Base-by-base conservation (phyloP, 2,113 vertebrate species). In the Apteryx mantelli region DNA sequence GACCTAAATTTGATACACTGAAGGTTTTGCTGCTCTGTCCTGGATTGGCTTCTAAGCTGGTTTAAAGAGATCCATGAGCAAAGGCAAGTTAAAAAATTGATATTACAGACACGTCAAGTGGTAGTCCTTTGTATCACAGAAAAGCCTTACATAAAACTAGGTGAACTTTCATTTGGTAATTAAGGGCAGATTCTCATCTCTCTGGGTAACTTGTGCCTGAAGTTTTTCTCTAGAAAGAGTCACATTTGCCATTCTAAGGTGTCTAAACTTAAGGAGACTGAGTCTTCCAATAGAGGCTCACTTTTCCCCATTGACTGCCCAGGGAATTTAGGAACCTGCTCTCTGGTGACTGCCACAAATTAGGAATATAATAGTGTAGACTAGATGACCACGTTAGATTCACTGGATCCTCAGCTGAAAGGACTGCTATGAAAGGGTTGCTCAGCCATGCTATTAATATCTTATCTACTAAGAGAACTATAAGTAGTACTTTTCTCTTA, bases 401-500 rank as follows among this genome's bases (percentile, higher is more conserved):
- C 10, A 38, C 38, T 86, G 52, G 4, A 52, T 83, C 17, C 30
- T 44, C 26, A 71, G 13, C 17, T 77, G 55, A 66, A 80, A 56
- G 7, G 14, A 16, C 38, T 89, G 40, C 36, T 34, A 17, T 40
- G 65, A 76, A 87, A 56, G 13, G 28, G 25, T 69, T 91, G 11
- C 60, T 91, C 38, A 68, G 36, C 12, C 50, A 38, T 86, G 28
- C 38, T 38, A 36, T 50, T 93, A 13, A 74, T 16, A 22, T 56
- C 25, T 74, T 56, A 24, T 69, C n/a, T 24, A 77, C 9, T 4
- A 58, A 96, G 70, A 92, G 17, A 66, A 73, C 52, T 46, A 83
- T 77, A 93, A 91, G 78, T 16, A 93, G 55, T 21, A 76, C 68
- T 93, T 96, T 93, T 69, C 56, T 95, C 48, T 82, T 77, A 74